Evolutionary conservation across 2,888 invertebrate genomes (phyloP).

Genomic region (Melikaiella ostensackeni): DNA sequence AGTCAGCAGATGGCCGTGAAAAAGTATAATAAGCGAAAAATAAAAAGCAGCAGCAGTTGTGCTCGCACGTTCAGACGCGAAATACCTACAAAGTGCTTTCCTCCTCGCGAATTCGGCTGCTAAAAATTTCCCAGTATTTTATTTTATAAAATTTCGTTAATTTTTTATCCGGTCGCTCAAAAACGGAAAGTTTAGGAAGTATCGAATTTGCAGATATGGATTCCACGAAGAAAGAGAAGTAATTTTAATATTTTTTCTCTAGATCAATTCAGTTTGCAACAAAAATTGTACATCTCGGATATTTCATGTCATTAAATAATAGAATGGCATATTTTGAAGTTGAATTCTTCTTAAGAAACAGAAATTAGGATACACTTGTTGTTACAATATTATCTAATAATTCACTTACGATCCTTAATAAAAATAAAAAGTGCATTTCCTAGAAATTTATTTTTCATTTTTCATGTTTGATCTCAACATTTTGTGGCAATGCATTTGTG

Average conservation of each 20-base stretch:
- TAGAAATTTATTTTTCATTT: background rate
- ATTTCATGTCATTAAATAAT: background rate
- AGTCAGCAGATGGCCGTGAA: conserved; percentile 4
- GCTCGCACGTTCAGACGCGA: background rate
- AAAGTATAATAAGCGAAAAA: conserved; percentile 17
- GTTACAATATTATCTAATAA: too few relatives aligned
- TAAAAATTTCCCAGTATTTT: background rate
- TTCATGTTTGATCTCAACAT: conserved; percentile 22
- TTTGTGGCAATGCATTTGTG: conserved; percentile 9
- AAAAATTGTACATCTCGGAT: background rate
- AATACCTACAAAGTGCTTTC: background rate
- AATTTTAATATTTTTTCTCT: background rate
- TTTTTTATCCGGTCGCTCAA: background rate
- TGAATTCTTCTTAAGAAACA: too few relatives aligned
- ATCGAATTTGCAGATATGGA: conserved; percentile 6
- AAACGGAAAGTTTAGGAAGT: conserved; percentile 31
- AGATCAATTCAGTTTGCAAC: background rate
- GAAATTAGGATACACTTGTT: too few relatives aligned
- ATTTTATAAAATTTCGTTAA: background rate
- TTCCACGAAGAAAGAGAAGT: background rate
- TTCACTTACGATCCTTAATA: too few relatives aligned
- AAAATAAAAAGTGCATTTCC: too few relatives aligned
- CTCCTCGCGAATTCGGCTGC: background rate
- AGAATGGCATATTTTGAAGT: too few relatives aligned
- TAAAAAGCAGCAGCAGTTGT: conserved; percentile 12